A percentile compares a stretch with the other conserved stretches of the same genome.
phyloP scores from a whole-genome alignment of 2,888 invertebrate species.

The Scrobipalpa costella region DNA sequence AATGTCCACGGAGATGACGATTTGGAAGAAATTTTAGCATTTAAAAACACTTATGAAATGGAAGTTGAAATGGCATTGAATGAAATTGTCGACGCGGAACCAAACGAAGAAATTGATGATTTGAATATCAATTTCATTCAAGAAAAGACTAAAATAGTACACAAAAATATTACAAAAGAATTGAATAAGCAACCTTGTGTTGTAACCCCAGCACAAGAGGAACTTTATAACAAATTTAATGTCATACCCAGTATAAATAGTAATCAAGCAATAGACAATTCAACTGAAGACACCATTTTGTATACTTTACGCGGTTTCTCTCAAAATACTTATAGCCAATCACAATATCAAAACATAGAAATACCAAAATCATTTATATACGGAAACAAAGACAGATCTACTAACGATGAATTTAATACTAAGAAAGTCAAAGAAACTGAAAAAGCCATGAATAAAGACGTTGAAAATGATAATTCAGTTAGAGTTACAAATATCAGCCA shows the following conservation, averaged over 20 bases:
- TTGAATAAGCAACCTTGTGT: background rate
- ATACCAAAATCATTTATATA: slow-evolving; percentile 44
- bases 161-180: background rate
- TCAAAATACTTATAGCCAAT: slow-evolving; percentile 49
- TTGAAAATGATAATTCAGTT: slow-evolving; percentile 8
- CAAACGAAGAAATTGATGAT: background rate
- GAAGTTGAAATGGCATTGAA: slow-evolving; percentile 5
- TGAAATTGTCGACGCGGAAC: background rate
- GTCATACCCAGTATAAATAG: background rate
- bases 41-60: background rate
- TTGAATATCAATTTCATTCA: background rate
- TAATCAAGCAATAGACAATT: background rate
- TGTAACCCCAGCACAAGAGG: background rate
- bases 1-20: background rate
- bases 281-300: slow-evolving; percentile 31
- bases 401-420: background rate
- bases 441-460: background rate
- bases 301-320: slow-evolving; percentile 43
- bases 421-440: background rate
- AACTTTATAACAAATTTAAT: background rate
- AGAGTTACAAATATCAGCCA: background rate
- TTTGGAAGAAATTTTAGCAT: background rate
- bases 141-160: background rate
- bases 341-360: slow-evolving; percentile 42
- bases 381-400: slow-evolving; percentile 19